Base-by-base conservation (phyloP, 2,113 vertebrate species). In the Camelus dromedarius region DNA sequence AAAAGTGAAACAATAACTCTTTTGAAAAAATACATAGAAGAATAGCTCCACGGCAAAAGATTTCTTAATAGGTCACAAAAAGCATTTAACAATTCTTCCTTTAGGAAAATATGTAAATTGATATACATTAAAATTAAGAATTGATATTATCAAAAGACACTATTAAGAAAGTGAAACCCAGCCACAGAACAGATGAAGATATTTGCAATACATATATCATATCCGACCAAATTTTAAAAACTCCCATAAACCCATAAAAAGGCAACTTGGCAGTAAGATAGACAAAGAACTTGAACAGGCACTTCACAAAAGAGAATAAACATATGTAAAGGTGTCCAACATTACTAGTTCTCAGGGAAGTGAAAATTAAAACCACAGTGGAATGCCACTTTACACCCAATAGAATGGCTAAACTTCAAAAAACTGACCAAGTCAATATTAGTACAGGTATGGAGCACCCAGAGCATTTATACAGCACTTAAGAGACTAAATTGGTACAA, bases 41-140 rank as follows among this genome's bases (percentile, higher is more conserved):
- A 62, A 88, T 14, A 76, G 28, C 2, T 91, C 56, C 18, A 42
- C 28, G 95, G 56, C 42, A 82, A 93, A 96, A 72, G 2, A 50
- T n/a, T 89, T 85, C 67, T 35, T 84, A 85, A 69, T 6, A 64
- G 22, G 32, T 16, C 24, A 86, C 22, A 69, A 75, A 69, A 76
- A 79, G 35, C 5, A 93, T 60, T 93, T 22, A 38, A 70, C 18
- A 70, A 35, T 79, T 64, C 92, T 95, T 89, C 22, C 50, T 48
- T 89, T 64, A 85, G 62, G 18, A 69, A 77, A 70, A 67, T 48
- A 62, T 50, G 11, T 58, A 52, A 35, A 70, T 32, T 75, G 8
- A 70, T 92, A 88, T n/a, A 70, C 11, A 24, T 80, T 88, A 72
- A 94, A 95, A 79, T 54, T 38, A 67, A 93, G 72, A 84, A 85